Base-by-base conservation (phyloP, 2,797 vertebrate genomes). In the Sebastes matsubarae region DNA sequence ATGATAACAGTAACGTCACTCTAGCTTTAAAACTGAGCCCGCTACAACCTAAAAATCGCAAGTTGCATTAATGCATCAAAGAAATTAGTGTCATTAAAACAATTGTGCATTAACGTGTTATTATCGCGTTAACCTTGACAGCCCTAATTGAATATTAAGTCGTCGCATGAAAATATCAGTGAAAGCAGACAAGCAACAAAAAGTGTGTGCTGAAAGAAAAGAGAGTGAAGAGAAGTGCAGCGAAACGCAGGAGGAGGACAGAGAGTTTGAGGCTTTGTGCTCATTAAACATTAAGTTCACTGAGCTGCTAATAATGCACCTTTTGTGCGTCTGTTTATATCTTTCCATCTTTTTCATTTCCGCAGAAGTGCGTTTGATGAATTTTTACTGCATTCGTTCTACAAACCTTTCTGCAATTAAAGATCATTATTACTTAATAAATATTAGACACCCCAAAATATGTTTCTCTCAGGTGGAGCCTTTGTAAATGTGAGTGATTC, bases 311-410 rank as follows among this genome's bases (percentile, higher is more conserved):
- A 75, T 54, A 52, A 63, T 7, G 1, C 57, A 61, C 10, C 60
- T 66, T 68, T 59, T 65, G 11, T 65, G 13, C 14, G 8, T 27
- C n/a, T 12, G 55, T 75, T 57, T 20, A 20, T 68, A 38, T 68
- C 63, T 5, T 16, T 71, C 1, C 18, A 68, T 84, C 46, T 25
- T 12, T 18, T 46, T 80, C 30, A 73, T 69, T 69, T 77, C 58
- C 25, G 3, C 2, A 30, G 0, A 73, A 58, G 20, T 27, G n/a
- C 20, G 14, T 76, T 58, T 14, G 30, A 72, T 64, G 1, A n/a
- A 14, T 61, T 16, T 36, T 29, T 11, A 34, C 16, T 14, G 42
- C 30, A 22, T 29, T 81, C 0, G 4, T 54, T 38, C 61, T 7
- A 66, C 29, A 59, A 59, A 34, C 57, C 25, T 52, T 57, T 67